Percentiles rank a stretch among this genome's conserved stretches.
phyloP scores from a whole-genome alignment of 2,797 vertebrate species.

The Lepilemur septentrionalis region DNA sequence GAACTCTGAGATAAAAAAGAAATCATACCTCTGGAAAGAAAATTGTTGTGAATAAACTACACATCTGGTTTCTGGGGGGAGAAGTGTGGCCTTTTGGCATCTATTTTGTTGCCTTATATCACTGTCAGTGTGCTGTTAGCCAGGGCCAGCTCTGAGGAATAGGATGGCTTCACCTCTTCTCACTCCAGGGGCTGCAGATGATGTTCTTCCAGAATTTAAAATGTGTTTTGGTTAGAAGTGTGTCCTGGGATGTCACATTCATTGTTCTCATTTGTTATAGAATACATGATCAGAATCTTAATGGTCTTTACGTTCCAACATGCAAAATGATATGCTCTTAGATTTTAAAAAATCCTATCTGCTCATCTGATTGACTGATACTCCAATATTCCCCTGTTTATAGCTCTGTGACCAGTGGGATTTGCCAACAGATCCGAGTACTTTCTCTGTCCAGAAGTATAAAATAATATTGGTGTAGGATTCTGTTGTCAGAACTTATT shows the following conservation, averaged over 20 bases:
- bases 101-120: neutral
- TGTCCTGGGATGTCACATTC: rapidly evolving
- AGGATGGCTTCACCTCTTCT: rapidly evolving
- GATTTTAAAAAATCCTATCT: neutral
- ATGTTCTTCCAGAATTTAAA: neutral
- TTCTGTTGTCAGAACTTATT: constrained; percentile 49
- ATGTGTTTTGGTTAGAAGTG: neutral
- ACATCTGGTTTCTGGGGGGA: neutral
- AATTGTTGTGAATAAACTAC: neutral
- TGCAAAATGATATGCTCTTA: neutral
- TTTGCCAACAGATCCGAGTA: neutral
- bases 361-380: neutral
- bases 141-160: neutral
- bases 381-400: neutral
- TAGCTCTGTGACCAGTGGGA: neutral
- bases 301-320: neutral
- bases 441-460: neutral
- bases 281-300: neutral
- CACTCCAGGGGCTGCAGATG: neutral
- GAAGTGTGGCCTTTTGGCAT: neutral
- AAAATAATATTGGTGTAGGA: neutral
- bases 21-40: constrained; percentile 6
- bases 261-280: neutral
- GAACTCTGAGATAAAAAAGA: neutral
- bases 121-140: neutral